Evolutionary conservation across 2,888 invertebrate species (phyloP), one percentile per base, ranked within the genome.

Genomic region (Alcis repandata): DNA sequence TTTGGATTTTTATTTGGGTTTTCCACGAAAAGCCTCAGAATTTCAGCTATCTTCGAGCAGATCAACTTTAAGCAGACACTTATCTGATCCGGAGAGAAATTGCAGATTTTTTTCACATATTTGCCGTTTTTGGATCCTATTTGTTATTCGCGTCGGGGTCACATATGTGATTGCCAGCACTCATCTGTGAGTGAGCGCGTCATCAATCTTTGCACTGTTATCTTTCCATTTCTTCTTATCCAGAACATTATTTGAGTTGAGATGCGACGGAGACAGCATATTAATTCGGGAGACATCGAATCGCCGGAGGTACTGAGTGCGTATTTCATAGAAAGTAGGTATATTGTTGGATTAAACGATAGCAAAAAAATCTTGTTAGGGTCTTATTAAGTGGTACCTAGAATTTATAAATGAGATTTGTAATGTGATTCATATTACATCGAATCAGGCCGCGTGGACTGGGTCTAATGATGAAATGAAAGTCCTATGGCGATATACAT

Each of bases 171-270:
- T 73, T 69, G 75, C 72, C 74, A 70, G 77, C 69, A 66, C 71
- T 75, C 73, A 71, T 70, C 69, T 67, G 52, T 64, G 75, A 73
- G 76, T 76, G 76, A 82, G 72, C 75, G 69, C 53, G 57, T 61
- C 74, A 79, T 83, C 77, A 77, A 80, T 81, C 79, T 78, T 70
- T 60, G 64, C 75, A 72, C 77, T 75, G 72, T 74, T 75, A 70
- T 73, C 62, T 46, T 68, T 63, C 59, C 67, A 70, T 73, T 70
- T 63, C 43, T 66, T 71, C 62, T 56, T 53, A 33, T 46, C 38
- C 9, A n/a, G 49, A 51, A 45, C 54, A 43, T 54, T 64, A 54
- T 59, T 48, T 49, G 33, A n/a, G 19, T 17, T 38, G 56, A 56
- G 59, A 64, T 64, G 19, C 41, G 46, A 53, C 52, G 60, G 43